Conservation (phyloP, 2,888 invertebrate species). For the Clunio marinus region DNA sequence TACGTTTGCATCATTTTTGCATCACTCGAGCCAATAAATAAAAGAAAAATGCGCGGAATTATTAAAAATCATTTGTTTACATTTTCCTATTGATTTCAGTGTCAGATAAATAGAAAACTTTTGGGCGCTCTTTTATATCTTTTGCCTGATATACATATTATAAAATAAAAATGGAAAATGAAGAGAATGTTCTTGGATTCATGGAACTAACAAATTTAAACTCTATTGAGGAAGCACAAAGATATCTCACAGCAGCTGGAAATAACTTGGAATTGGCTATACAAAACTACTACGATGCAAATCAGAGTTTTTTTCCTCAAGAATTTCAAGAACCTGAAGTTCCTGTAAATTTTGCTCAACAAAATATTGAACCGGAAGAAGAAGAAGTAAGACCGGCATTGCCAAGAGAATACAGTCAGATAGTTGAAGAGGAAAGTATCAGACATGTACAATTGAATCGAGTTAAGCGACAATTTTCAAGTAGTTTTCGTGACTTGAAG, state of each 20-base stretch:
- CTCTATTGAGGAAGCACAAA: constrained; percentile 1
- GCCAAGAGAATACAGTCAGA: neutral
- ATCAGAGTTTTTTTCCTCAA: too few species aligned
- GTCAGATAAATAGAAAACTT: too few species aligned
- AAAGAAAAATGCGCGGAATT: too few species aligned
- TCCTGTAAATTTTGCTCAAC: neutral
- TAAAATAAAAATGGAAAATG: constrained; percentile 22
- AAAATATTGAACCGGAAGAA: neutral
- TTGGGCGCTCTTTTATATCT: too few species aligned
- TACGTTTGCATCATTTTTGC: too few species aligned
- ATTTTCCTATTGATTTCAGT: too few species aligned
- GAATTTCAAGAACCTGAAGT: too few species aligned
- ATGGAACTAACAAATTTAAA: constrained; percentile 28
- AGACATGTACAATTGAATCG: neutral
- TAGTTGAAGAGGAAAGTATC: neutral
- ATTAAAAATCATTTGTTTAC: too few species aligned
- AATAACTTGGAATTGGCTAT: neutral
- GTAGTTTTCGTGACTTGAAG: constrained; percentile 16
- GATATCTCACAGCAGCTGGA: neutral
- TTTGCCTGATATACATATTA: too few species aligned
- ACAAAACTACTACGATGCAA: constrained; percentile 20
- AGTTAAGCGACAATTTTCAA: constrained; percentile 13
- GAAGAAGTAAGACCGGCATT: neutral
- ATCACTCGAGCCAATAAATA: too few species aligned
- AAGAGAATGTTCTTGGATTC: neutral